Percentiles rank a stretch among this genome's conserved stretches.
Evolutionary conservation across 1,140 invertebrate genomes (phyloP).

Genomic region (Drosophila sulfurigaster): DNA sequence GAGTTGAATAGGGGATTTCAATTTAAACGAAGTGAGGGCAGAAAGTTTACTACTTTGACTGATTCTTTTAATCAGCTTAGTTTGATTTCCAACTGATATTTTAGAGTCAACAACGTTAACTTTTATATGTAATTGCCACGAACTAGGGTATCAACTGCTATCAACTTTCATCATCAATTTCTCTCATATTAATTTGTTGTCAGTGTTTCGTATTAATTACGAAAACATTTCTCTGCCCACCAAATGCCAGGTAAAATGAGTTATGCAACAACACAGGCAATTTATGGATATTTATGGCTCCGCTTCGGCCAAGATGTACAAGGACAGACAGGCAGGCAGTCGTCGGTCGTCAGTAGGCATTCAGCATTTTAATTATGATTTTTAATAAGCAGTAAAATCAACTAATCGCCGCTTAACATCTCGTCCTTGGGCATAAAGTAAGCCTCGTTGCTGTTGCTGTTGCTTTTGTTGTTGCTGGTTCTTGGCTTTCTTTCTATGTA

Average conservation of each 20-base stretch:
- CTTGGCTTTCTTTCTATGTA: slow-evolving; percentile 28
- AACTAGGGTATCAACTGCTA: slow-evolving; percentile 26
- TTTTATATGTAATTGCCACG: slow-evolving; percentile 15
- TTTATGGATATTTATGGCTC: slow-evolving; percentile 72
- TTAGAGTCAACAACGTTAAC: slow-evolving; percentile 12
- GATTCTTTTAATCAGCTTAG: not conserved
- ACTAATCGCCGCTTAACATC: slow-evolving; percentile 77
- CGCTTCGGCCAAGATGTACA: slow-evolving; percentile 32
- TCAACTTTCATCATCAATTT: slow-evolving; percentile 47
- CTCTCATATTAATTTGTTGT: slow-evolving; percentile 49
- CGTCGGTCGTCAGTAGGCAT: not conserved
- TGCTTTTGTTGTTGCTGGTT: slow-evolving; percentile 42
- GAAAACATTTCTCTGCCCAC: slow-evolving; percentile 28
- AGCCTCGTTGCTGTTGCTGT: slow-evolving; percentile 45
- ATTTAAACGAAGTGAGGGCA: no score
- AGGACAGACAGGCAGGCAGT: not conserved
- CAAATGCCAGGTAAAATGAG: slow-evolving; percentile 74
- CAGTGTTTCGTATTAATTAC: slow-evolving; percentile 52
- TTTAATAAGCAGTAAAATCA: slow-evolving; percentile 79
- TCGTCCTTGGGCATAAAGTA: slow-evolving; percentile 66
- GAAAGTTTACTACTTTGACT: not conserved
- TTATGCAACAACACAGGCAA: slow-evolving; percentile 61
- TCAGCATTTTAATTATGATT: slow-evolving; percentile 64
- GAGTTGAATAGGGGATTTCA: not conserved
- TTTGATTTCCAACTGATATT: not conserved